phyloP scores from a whole-genome alignment of 2,797 vertebrate genomes.

The Syngnathus acus region DNA sequence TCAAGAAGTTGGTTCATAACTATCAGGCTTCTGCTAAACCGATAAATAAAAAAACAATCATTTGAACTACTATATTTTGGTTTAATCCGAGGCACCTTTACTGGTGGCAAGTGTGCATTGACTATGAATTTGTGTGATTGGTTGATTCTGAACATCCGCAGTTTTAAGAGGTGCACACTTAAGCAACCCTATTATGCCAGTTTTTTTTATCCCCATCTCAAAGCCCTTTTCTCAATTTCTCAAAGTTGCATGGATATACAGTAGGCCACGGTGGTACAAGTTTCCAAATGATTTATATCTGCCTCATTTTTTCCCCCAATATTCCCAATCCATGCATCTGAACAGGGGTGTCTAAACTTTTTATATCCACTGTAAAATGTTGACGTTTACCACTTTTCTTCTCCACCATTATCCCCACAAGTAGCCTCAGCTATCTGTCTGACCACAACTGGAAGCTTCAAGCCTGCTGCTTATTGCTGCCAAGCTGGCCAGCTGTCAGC shows the following conservation, averaged over 20 bases:
- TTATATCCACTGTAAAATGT: neutral
- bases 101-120: too few species aligned
- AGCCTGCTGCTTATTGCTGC: neutral
- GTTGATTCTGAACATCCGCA: neutral
- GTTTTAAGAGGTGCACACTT: neutral
- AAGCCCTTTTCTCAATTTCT: neutral
- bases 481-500: neutral
- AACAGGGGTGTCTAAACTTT: neutral
- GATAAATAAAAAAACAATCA: too few species aligned
- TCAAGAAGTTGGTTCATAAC: too few species aligned
- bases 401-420: neutral
- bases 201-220: neutral
- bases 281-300: neutral
- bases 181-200: neutral
- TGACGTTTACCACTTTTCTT: neutral
- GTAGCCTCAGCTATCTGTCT: neutral
- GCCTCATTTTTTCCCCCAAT: neutral
- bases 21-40: too few species aligned
- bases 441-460: neutral
- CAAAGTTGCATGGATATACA: neutral
- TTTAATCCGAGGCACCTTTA: too few species aligned
- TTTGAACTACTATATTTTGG: too few species aligned
- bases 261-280: neutral
- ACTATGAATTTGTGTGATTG: neutral
- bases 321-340: neutral